phyloP scores from a whole-genome alignment of 2,113 vertebrate genomes.

The Tinamus guttatus region DNA sequence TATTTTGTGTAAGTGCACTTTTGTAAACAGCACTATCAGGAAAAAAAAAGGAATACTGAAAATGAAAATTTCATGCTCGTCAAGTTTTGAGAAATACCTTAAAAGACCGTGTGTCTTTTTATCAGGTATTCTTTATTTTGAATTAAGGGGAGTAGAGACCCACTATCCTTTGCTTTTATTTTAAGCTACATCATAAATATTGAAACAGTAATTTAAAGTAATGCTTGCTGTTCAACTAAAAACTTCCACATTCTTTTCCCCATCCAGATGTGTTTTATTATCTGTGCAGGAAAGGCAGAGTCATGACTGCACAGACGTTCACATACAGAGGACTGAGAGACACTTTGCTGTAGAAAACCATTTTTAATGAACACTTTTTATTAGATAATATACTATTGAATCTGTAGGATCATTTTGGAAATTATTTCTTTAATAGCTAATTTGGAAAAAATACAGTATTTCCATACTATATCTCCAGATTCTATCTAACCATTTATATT shows the following conservation, averaged over 20 bases:
- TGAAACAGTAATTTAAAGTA: neutral
- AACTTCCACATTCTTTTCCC: neutral
- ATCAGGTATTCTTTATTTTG: neutral
- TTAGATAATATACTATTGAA: neutral
- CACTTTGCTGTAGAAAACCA: neutral
- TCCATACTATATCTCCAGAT: neutral
- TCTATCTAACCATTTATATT: neutral
- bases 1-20: neutral
- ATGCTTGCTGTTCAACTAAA: neutral
- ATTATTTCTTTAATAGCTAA: neutral
- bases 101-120: neutral
- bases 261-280: neutral
- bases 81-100: neutral
- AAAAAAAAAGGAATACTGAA: neutral
- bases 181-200: neutral
- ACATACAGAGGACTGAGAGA: neutral
- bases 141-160: neutral
- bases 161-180: neutral
- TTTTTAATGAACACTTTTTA: neutral
- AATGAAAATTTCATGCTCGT: neutral
- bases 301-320: neutral
- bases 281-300: neutral
- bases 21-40: neutral
- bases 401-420: neutral
- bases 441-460: neutral